Evolutionary conservation across 2,888 invertebrate genomes (phyloP), one percentile per base, ranked within the genome.

Genomic region (Dynastes maya): DNA sequence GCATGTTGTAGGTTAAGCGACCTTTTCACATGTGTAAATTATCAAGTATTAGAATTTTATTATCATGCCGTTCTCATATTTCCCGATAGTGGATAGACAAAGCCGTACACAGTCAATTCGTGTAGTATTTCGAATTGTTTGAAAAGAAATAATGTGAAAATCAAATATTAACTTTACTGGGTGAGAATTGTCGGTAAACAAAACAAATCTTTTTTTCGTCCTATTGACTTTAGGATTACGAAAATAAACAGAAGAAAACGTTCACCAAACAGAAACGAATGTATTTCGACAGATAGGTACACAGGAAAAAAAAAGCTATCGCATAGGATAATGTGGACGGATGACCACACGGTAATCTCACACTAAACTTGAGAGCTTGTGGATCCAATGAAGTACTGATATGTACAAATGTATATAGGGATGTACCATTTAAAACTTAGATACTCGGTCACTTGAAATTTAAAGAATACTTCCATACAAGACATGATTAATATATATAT

Each of bases 181-280:
- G 83, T 83, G 83, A 82, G 83, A 83, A 83, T 83, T 83, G 83
- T 83, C 82, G 83, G 81, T 80, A 83, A 83, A 82, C 76, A 82
- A 68, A 78, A 81, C 80, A 81, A 81, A 79, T 79, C 78, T 74
- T 67, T 79, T 77, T 82, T 74, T 74, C 72, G 72, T 61, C 72
- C 40, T 74, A 78, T 82, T 82, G 80, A 78, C 78, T 67, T 76
- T 75, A 67, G 78, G 81, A 80, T 79, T 79, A 74, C 77, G 72
- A 77, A 77, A 76, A 72, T 74, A 79, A 77, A 79, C 72, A 79
- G 68, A 61, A 67, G 72, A 78, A 78, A 78, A 78, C 61, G 78
- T 72, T 78, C 78, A 71, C 68, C 76, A 79, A 75, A 79, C 64
- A 79, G 9, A 55, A 77, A 53, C 68, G 70, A 63, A 76, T 68